Evolutionary conservation across 2,797 vertebrate species (phyloP).

Genomic region (Melanogrammus aeglefinus): DNA sequence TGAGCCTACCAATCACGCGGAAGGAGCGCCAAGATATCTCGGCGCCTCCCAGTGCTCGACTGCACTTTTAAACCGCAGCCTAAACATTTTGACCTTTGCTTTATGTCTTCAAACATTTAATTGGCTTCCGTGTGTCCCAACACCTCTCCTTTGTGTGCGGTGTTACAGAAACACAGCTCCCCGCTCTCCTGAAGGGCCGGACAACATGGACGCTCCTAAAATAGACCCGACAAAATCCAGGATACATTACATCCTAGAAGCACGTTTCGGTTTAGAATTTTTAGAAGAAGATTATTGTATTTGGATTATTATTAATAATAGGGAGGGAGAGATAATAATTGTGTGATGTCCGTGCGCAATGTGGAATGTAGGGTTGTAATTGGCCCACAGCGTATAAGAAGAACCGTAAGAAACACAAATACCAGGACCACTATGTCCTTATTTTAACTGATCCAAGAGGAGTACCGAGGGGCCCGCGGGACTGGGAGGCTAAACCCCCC

Average conservation of each 20-base stretch:
- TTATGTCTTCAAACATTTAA: slow-evolving; percentile 60
- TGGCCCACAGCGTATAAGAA: not conserved
- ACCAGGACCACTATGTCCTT: slow-evolving; percentile 8
- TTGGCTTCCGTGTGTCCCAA: slow-evolving; percentile 48
- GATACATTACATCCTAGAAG: not conserved
- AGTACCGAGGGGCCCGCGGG: not conserved
- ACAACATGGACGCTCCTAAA: slow-evolving; percentile 18
- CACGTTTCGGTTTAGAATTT: not conserved
- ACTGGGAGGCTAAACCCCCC: not conserved
- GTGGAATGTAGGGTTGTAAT: not conserved
- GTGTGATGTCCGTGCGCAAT: not conserved
- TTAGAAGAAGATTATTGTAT: not conserved
- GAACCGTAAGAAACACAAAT: slow-evolving; percentile 3
- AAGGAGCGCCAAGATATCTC: slow-evolving; percentile 64
- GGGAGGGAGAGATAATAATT: not conserved
- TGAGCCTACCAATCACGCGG: slow-evolving; percentile 83
- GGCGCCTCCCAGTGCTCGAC: slow-evolving; percentile 79
- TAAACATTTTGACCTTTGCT: slow-evolving; percentile 78
- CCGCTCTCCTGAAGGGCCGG: slow-evolving; percentile 37
- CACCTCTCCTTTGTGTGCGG: slow-evolving; percentile 51
- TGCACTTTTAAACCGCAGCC: slow-evolving; percentile 63
- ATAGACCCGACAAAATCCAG: not conserved
- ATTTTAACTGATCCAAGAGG: slow-evolving; percentile 24
- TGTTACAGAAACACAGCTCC: slow-evolving; percentile 42
- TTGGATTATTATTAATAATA: not conserved